Evolutionary conservation across 1,140 invertebrate species (phyloP), one percentile per base, ranked within the genome.

Genomic region (Brachionus angularis): DNA sequence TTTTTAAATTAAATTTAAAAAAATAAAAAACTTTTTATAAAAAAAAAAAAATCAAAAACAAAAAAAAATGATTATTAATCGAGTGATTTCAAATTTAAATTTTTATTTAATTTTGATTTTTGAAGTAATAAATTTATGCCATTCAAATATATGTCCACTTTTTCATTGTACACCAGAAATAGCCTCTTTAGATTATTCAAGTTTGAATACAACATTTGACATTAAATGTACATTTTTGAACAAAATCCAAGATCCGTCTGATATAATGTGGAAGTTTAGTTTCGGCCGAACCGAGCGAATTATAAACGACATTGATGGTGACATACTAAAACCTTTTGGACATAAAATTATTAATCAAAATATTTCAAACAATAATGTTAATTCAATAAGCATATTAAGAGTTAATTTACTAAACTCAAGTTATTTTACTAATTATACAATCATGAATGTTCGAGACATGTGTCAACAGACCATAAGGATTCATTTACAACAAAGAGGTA

Each of bases 111-210:
- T 25, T 55, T 55, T 21, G 18, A 7, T 58, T 23, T 14, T 3
- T 34, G 36, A 47, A 67, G 42, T 42, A 16, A 16, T 42, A 16
- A 42, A 42, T 42, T 10, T 10, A 42, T 10, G 16, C 16, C 39
- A 16, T 10, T 42, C 39, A 42, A 42, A 42, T 10, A 16, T n/a
- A 10, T 42, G 47, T 67, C 62, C 62, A 36, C 42, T 67, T 10
- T 67, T 67, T 46, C 46, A 67, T 33, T 67, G 62, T 50, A 47
- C 62, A 50, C 62, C 62, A 5, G 42, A 67, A 29, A 67, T 67
- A 29, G 62, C 36, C 29, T 67, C 62, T 8, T 36, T 67, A 18
- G 25, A 67, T 50, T 33, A 46, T 23, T 12, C 46, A 8, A 47
- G 25, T 21, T 31, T 67, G 14, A 67, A 67, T 36, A 34, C 42